Conservation (phyloP, 2,797 vertebrate genomes). For the Mionectes olivaceus region DNA sequence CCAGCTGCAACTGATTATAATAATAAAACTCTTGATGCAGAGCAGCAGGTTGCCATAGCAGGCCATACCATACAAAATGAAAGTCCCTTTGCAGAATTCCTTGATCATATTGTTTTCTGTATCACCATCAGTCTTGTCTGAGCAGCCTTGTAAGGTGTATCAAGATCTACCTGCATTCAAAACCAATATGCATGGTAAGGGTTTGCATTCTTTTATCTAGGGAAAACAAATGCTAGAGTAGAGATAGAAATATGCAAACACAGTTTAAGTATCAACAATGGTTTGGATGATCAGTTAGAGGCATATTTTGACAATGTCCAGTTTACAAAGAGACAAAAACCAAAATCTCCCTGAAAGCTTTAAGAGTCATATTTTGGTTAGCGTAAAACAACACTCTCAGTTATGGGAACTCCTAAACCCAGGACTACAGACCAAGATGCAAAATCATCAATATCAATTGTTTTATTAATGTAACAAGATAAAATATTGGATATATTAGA, state of each 20-base stretch:
- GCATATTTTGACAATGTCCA: background rate
- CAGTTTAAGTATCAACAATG: background rate
- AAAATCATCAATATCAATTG: background rate
- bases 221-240: background rate
- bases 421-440: background rate
- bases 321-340: background rate
- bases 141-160: background rate
- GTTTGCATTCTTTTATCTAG: background rate
- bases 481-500: conserved; percentile 6
- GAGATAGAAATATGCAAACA: background rate
- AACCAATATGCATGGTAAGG: background rate
- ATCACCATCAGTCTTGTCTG: background rate
- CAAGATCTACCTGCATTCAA: background rate
- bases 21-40: background rate
- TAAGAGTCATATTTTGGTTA: background rate
- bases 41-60: background rate
- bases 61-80: background rate
- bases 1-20: background rate
- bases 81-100: background rate
- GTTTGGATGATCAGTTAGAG: background rate
- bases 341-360: background rate
- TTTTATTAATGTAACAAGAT: background rate
- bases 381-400: background rate
- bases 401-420: background rate
- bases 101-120: background rate